Percentiles rank a stretch among this genome's conserved stretches.
Conservation (phyloP, 2,888 invertebrate genomes). For the Eledona agricola region DNA sequence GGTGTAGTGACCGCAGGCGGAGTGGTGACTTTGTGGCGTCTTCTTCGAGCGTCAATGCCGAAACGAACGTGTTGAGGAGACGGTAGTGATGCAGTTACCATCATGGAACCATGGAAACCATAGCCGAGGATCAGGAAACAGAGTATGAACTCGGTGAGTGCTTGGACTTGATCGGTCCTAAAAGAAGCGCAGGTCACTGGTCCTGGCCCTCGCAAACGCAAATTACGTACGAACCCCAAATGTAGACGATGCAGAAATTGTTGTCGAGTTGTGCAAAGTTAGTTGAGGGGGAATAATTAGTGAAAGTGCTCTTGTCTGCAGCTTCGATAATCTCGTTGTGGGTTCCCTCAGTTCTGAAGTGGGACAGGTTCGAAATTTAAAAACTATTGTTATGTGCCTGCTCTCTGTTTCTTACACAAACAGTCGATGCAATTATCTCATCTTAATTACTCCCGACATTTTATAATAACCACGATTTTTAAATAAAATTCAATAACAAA, state of each 20-base stretch:
- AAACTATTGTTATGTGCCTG: too few species aligned
- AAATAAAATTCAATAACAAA: too few species aligned
- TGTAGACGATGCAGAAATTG: conserved; percentile 1
- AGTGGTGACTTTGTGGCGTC: conserved; percentile 7
- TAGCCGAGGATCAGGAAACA: conserved; percentile 73
- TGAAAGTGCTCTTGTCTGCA: too few species aligned
- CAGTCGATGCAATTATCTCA: too few species aligned
- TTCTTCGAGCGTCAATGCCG: conserved; percentile 12
- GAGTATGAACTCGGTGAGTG: conserved; percentile 73
- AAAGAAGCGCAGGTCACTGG: not conserved
- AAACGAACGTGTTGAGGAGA: conserved; percentile 31
- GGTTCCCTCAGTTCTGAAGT: too few species aligned
- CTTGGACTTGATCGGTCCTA: not conserved
- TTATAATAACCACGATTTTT: too few species aligned
- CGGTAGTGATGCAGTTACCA: conserved; percentile 53
- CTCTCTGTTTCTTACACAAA: too few species aligned
- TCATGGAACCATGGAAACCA: conserved; percentile 70
- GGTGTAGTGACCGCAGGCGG: conserved; percentile 27
- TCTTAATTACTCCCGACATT: too few species aligned
- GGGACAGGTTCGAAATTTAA: too few species aligned
- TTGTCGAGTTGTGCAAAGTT: conserved; percentile 1
- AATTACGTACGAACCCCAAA: not conserved
- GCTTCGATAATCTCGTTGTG: too few species aligned
- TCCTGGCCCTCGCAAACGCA: not conserved
- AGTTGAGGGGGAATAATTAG: too few species aligned